Conservation (phyloP, 2,888 invertebrate species). For the Metellina segmentata region DNA sequence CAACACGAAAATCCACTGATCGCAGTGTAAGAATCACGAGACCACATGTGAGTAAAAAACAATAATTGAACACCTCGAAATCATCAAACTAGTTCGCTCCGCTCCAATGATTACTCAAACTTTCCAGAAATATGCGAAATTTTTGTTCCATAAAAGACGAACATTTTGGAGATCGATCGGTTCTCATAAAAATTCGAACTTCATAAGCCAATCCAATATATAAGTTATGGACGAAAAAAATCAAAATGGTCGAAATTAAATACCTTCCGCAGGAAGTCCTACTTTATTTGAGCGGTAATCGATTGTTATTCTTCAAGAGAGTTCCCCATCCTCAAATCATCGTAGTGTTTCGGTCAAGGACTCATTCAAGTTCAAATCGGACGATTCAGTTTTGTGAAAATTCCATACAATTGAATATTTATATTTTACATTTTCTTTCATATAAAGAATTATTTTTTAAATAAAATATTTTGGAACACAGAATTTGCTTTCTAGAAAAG, state of each 20-base stretch:
- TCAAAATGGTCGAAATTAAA: neutral
- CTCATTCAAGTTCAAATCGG: too few relatives aligned
- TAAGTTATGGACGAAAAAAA: neutral
- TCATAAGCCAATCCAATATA: neutral
- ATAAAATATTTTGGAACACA: too few relatives aligned
- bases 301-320: neutral
- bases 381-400: too few relatives aligned
- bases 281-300: neutral
- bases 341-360: too few relatives aligned
- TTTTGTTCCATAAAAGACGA: neutral
- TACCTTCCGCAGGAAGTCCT: neutral
- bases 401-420: too few relatives aligned
- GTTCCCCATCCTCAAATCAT: too few relatives aligned
- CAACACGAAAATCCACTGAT: too few relatives aligned
- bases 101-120: neutral
- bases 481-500: too few relatives aligned
- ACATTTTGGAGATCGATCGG: neutral
- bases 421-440: too few relatives aligned
- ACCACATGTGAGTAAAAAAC: neutral
- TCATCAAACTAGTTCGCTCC: neutral
- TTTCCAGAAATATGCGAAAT: constrained; percentile 1
- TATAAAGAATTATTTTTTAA: too few relatives aligned
- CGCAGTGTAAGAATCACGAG: too few relatives aligned
- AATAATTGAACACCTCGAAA: neutral
- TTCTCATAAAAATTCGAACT: neutral